These are phyloP conservation scores for Eulemur coronatus DNA, from an alignment of 2,797 vertebrate genomes.

Conservation along the genomic window DNA sequence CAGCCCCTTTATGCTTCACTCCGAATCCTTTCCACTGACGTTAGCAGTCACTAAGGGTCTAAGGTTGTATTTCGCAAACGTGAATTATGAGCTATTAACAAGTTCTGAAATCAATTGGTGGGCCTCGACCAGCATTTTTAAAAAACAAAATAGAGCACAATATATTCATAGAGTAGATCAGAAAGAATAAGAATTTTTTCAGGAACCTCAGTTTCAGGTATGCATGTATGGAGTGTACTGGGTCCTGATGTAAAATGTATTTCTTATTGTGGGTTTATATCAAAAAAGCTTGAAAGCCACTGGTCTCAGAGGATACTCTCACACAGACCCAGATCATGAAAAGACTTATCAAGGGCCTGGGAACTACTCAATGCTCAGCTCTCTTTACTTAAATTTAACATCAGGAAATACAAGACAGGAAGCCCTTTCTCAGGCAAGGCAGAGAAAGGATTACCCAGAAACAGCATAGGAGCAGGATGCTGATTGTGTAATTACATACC, in stretches of 20 bases:
- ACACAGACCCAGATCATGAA: background rate
- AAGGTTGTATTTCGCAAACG: slow-evolving; percentile 17
- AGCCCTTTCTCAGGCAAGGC: slow-evolving; percentile 43
- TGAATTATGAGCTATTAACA: slow-evolving; percentile 1
- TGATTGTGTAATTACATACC: slow-evolving; percentile 77
- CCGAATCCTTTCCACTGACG: background rate
- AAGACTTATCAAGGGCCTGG: background rate
- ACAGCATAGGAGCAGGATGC: slow-evolving; percentile 58
- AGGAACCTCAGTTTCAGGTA: background rate
- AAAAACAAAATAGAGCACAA: background rate
- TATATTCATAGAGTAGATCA: background rate
- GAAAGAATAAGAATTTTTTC: slow-evolving; percentile 22
- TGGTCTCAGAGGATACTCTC: background rate
- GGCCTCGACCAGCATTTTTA: background rate
- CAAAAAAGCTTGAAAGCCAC: background rate
- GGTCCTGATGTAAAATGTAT: background rate
- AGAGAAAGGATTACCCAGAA: slow-evolving; percentile 61
- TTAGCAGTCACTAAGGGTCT: background rate
- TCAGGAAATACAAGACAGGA: slow-evolving; percentile 59
- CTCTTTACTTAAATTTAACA: slow-evolving; percentile 36
- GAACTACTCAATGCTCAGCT: background rate
- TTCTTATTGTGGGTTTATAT: background rate
- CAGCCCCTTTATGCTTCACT: background rate
- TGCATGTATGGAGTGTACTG: background rate
- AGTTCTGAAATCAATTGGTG: slow-evolving; percentile 17